Evolutionary conservation across 2,113 vertebrate genomes (phyloP).

Genomic region (Sprattus sprattus): DNA sequence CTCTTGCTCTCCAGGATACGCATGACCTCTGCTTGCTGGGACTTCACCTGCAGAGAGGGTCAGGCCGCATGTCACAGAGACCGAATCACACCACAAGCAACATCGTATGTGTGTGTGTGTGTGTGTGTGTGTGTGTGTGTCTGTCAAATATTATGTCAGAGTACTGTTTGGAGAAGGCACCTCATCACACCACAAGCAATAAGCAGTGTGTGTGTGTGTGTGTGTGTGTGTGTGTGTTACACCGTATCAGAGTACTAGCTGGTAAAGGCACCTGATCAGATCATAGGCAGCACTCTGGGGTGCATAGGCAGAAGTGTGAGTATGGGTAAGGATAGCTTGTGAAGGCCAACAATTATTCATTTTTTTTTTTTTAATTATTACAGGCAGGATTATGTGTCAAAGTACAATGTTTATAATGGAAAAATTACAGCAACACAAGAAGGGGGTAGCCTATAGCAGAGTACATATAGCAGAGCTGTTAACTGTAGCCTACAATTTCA

Average conservation of each 20-base stretch:
- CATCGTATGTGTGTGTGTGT: neutral
- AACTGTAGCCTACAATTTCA: too few species aligned
- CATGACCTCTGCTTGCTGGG: conserved; percentile 88
- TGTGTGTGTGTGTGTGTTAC: neutral
- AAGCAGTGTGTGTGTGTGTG: too few species aligned
- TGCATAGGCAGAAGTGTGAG: too few species aligned
- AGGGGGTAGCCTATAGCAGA: neutral
- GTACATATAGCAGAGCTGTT: neutral
- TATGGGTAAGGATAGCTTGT: too few species aligned
- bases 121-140: conserved; percentile 6
- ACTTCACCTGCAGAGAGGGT: conserved; percentile 80
- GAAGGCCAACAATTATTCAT: too few species aligned
- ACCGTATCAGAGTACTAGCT: neutral
- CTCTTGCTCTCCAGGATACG: conserved; percentile 90
- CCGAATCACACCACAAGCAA: neutral
- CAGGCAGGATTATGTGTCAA: neutral
- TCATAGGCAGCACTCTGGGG: too few species aligned
- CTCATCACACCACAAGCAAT: too few species aligned
- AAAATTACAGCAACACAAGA: neutral
- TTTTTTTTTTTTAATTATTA: too few species aligned
- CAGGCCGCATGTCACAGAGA: neutral
- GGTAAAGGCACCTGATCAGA: neutral
- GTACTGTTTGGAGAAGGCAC: too few species aligned
- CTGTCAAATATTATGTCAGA: neutral
- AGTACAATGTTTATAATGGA: neutral